Conservation (phyloP, 1,140 invertebrate genomes). For the Orchesella cincta region DNA sequence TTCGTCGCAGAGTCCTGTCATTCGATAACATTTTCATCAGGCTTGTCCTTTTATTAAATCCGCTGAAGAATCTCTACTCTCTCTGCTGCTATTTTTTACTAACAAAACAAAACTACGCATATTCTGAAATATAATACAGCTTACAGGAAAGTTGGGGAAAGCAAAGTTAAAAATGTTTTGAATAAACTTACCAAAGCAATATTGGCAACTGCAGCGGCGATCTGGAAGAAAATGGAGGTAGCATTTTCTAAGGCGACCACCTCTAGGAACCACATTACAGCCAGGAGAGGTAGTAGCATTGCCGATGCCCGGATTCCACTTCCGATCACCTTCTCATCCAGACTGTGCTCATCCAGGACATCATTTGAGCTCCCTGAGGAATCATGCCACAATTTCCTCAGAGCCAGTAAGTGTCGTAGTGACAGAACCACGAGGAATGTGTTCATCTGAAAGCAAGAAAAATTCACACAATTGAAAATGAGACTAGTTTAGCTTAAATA, state of each 20-base stretch:
- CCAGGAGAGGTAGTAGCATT: slow-evolving; percentile 64
- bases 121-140: background rate
- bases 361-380: slow-evolving; percentile 24
- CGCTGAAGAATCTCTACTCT: too few species aligned
- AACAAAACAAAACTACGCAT: too few species aligned
- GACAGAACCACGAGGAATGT: slow-evolving; percentile 56
- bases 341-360: slow-evolving; percentile 39
- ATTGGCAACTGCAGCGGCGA: slow-evolving; percentile 54
- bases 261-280: slow-evolving; percentile 69
- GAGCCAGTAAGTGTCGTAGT: slow-evolving; percentile 54
- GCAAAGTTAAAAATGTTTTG: too few species aligned
- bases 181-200: slow-evolving; percentile 52
- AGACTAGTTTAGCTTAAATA: too few species aligned
- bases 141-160: too few species aligned
- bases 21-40: too few species aligned
- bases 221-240: slow-evolving; percentile 64
- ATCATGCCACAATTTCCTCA: slow-evolving; percentile 52
- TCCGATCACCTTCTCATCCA: slow-evolving; percentile 47
- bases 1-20: too few species aligned
- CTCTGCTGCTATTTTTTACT: too few species aligned
- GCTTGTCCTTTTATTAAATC: too few species aligned
- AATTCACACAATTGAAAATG: too few species aligned
- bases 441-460: slow-evolving; percentile 56
- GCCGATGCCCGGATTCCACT: slow-evolving; percentile 62
- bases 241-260: slow-evolving; percentile 71